phyloP scores from a whole-genome alignment of 2,113 vertebrate species.

The Bambusicola thoracicus region DNA sequence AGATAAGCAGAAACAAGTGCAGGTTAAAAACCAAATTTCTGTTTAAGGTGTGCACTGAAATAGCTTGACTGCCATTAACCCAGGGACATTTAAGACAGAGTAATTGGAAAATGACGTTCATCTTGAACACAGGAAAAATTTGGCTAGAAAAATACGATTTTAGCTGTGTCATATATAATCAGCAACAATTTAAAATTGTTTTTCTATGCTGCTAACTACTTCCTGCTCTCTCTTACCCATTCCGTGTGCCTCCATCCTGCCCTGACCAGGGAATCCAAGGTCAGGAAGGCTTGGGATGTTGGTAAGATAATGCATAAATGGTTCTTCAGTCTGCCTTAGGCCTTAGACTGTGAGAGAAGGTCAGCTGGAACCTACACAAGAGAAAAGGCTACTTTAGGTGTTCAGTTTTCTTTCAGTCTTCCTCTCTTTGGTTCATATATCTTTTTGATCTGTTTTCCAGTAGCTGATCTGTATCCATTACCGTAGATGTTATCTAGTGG shows the following conservation, averaged over 20 bases:
- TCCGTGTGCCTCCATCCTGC: background rate
- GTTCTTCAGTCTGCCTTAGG: background rate
- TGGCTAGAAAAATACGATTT: background rate
- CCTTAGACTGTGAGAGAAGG: background rate
- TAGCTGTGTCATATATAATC: background rate
- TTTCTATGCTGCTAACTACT: background rate
- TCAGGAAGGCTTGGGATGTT: background rate
- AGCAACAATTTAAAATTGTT: background rate
- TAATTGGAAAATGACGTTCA: background rate
- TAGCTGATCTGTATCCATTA: background rate
- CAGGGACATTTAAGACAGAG: background rate
- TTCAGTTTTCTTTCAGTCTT: background rate
- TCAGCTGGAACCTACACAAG: background rate
- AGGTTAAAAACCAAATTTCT: background rate
- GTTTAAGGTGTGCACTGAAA: background rate
- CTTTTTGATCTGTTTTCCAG: background rate
- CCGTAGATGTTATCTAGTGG: rapidly evolving
- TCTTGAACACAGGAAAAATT: background rate
- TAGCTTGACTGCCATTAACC: background rate
- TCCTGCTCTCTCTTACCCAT: background rate
- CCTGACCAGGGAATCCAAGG: background rate
- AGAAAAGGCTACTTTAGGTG: background rate
- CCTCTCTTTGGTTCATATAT: background rate
- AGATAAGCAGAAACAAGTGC: background rate
- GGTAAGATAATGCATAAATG: rapidly evolving